Conservation (phyloP, 2,797 vertebrate species). For the Muscicapa comitata region DNA sequence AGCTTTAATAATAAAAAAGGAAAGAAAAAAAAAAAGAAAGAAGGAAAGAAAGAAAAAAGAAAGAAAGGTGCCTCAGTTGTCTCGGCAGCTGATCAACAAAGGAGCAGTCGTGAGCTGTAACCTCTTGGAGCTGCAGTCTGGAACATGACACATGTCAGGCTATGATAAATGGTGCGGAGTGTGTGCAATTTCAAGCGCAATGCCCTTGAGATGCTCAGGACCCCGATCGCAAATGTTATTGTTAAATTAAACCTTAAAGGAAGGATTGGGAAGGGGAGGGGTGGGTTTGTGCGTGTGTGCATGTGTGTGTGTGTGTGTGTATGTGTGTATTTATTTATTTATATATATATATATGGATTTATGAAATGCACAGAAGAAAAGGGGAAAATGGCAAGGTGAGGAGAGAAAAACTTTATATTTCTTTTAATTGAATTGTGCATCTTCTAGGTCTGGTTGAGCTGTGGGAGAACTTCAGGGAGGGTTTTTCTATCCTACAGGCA, state of each 20-base stretch:
- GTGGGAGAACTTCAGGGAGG: not conserved
- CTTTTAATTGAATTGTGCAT: conserved; percentile 27
- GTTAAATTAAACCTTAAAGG: conserved; percentile 99
- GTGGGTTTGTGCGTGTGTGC: not conserved
- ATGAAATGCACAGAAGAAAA: conserved; percentile 25
- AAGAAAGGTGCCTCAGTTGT: conserved; percentile 82
- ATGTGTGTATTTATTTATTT: not conserved
- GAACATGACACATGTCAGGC: conserved; percentile 99
- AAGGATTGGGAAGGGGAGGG: conserved; percentile 77
- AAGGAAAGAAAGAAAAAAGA: conserved; percentile 18
- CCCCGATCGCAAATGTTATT: conserved; percentile 99
- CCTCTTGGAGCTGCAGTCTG: conserved; percentile 95
- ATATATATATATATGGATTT: not conserved
- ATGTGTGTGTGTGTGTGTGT: no score
- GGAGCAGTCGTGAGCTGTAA: conserved; percentile 98
- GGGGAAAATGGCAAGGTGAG: conserved; percentile 4
- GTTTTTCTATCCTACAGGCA: not conserved
- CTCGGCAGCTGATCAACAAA: conserved; percentile 95
- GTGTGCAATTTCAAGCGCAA: conserved; percentile 99
- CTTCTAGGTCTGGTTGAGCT: not conserved
- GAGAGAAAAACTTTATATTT: conserved; percentile 49
- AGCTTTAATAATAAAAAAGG: conserved; percentile 72
- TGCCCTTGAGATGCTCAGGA: conserved; percentile 99
- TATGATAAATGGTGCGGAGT: conserved; percentile 99
- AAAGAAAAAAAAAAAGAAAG: not conserved